Base-by-base conservation (phyloP, 2,888 invertebrate species). In the Mamestra brassicae region DNA sequence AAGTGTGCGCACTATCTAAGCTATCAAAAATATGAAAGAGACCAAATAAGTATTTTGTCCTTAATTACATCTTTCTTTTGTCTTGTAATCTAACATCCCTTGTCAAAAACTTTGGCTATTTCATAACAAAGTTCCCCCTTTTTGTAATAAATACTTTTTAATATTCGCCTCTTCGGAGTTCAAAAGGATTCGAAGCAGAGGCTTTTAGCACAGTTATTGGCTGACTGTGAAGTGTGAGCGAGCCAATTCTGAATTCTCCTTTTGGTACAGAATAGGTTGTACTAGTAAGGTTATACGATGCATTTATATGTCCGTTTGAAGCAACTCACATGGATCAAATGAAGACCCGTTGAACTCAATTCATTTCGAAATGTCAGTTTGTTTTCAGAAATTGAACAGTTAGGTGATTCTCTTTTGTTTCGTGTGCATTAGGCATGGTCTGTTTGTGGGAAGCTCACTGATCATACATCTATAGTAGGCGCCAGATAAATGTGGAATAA, bases 11-110 rank as follows among this genome's bases (percentile, higher is more conserved):
- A 63, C 57, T 36, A 26, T 54, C 67, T 74, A 7, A 52, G 61
- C 55, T 71, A 68, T 66, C 60, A 64, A 80, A 79, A 83, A 76
- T 71, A 80, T 71, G 61, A 74, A 76, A 67, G 52, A 83, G 60
- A 76, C 81, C 64, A 81, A 85, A 85, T 83, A 78, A 78, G 75
- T 81, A 74, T 76, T 78, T 70, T 78, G 71, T 72, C 81, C 74
- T 85, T 85, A 85, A 85, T 85, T 85, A 83, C 78, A 71, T 66
- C 65, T 67, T 71, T 68, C 76, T 78, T 78, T 85, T 85, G 81
- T 81, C 69, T 74, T 79, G 8, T 78, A 84, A 82, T 82, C 75
- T 79, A 66, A 62, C 61, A 70, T 75, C 71, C 71, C 57, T 58
- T 83, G 72, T 80, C 80, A 68, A 71, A 78, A 85, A 84, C 71